A percentile compares a stretch with the other conserved stretches of the same genome.
Evolutionary conservation across 2,113 vertebrate species (phyloP).

Genomic region (Bettongia penicillata): DNA sequence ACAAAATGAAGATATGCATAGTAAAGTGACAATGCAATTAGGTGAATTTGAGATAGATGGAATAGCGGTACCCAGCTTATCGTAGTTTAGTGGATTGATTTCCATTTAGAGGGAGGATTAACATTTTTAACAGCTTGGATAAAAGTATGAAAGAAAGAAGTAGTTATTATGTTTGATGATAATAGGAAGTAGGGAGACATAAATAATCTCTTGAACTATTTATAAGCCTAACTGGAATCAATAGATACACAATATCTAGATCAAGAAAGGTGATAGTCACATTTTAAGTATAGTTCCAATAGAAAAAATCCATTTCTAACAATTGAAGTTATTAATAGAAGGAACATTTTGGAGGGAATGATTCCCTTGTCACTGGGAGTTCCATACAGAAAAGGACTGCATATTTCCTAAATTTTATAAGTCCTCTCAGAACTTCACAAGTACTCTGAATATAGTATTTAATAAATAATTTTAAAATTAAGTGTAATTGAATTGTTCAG

Average conservation of each 20-base stretch:
- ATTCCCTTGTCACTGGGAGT: neutral
- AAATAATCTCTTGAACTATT: neutral
- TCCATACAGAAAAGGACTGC: neutral
- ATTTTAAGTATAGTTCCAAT: neutral
- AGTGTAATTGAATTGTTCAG: neutral
- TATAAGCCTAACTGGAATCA: neutral
- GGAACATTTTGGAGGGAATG: neutral
- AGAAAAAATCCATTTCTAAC: neutral
- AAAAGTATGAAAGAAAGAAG: neutral
- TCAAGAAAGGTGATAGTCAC: neutral
- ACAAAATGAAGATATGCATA: neutral
- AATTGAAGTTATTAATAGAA: neutral
- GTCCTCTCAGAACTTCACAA: neutral
- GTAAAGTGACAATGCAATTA: neutral
- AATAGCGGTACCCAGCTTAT: neutral
- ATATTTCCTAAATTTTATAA: neutral
- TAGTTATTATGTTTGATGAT: neutral
- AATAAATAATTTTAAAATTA: neutral
- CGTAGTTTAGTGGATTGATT: neutral
- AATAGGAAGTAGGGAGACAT: neutral
- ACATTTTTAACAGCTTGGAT: neutral
- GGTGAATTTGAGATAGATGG: neutral
- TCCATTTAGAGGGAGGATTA: neutral
- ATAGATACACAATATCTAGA: neutral
- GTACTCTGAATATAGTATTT: neutral